These are phyloP conservation scores for Trachelus troglodyta DNA, from an alignment of 2,888 invertebrate species.

Conservation along the genomic window DNA sequence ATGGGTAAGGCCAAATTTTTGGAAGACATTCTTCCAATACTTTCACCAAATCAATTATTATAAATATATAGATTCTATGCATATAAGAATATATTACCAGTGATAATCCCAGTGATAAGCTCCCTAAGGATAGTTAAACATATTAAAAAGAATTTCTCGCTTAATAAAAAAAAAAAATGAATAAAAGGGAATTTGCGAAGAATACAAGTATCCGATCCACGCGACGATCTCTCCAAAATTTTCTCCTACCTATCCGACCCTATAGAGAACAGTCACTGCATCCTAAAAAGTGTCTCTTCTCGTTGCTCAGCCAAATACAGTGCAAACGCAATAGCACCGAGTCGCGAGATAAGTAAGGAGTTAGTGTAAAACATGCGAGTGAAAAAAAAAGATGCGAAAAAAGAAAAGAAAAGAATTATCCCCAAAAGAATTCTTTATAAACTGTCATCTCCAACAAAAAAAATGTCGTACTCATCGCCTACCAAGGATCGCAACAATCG, in stretches of 20 bases:
- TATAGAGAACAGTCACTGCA: not conserved
- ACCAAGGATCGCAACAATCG: slow-evolving; percentile 57
- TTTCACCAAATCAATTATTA: not conserved
- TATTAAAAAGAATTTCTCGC: not conserved
- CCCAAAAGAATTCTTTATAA: not conserved
- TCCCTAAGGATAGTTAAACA: not conserved
- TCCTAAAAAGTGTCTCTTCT: not conserved
- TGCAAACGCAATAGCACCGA: not conserved
- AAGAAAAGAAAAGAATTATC: not conserved
- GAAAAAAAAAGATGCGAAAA: not conserved
- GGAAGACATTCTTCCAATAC: not conserved
- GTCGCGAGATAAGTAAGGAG: not conserved
- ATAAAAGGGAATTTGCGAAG: slow-evolving; percentile 21
- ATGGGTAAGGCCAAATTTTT: not conserved
- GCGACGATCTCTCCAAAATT: not conserved
- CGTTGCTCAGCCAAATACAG: not conserved
- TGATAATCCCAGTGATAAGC: not conserved
- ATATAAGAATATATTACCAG: not conserved
- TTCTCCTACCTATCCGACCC: not conserved
- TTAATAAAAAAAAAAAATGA: slow-evolving; percentile 9
- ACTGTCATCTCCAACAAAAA: not conserved
- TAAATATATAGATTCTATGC: not conserved
- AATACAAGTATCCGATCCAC: not conserved
- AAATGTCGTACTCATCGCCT: slow-evolving; percentile 56
- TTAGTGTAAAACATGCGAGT: not conserved